A percentile compares a stretch with the other conserved stretches of the same genome.
Conservation (phyloP, 1,140 invertebrate species). For the Aradophagus sp. region DNA sequence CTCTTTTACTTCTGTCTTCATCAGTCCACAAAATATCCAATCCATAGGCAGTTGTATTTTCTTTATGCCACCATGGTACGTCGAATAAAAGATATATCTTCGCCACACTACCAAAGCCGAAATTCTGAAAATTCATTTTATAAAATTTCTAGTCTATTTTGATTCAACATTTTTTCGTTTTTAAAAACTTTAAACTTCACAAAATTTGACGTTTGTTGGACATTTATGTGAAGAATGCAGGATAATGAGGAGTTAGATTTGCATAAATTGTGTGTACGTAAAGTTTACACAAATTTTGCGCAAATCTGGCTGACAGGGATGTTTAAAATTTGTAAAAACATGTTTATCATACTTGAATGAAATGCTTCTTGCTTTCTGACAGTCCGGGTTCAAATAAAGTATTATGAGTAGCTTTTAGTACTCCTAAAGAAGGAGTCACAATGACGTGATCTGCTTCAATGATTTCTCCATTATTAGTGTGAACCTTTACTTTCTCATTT, state of each 20-base stretch:
- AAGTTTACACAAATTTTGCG: no score
- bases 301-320: no score
- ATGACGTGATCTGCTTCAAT: slow-evolving; percentile 71
- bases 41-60: slow-evolving; percentile 64
- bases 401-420: slow-evolving; percentile 67
- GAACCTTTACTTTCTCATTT: slow-evolving; percentile 56
- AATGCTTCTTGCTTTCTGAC: slow-evolving; percentile 61
- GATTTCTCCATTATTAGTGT: slow-evolving; percentile 60
- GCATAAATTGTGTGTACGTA: no score
- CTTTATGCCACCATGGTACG: slow-evolving; percentile 76
- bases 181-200: no score
- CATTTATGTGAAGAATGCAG: no score
- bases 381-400: slow-evolving; percentile 68
- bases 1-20: slow-evolving; percentile 65
- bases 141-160: no score
- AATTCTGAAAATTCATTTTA: slow-evolving; percentile 64
- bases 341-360: slow-evolving; percentile 68
- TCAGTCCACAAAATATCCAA: slow-evolving; percentile 76
- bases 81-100: slow-evolving; percentile 83
- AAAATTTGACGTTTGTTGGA: no score
- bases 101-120: slow-evolving; percentile 77
- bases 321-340: no score
- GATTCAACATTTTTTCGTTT: no score
- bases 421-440: slow-evolving; percentile 72
- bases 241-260: no score